These are phyloP conservation scores for Yponomeuta cagnagella DNA, from an alignment of 2,888 invertebrate genomes.

Conservation along the genomic window DNA sequence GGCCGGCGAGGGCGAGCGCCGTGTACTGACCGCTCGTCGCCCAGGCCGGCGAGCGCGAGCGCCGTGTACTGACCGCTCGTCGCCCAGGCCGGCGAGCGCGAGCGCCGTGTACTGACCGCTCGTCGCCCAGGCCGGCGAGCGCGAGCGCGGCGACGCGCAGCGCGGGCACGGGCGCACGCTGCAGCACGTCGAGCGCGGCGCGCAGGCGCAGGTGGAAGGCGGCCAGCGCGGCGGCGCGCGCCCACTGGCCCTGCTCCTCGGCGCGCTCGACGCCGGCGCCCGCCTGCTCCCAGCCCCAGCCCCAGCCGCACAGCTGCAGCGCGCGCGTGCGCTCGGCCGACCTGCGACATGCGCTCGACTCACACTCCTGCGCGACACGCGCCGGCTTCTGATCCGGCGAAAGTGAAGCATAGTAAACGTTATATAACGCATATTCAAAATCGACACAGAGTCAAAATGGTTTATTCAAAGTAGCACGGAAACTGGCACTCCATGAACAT, in stretches of 20 bases:
- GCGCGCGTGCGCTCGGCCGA: constrained; percentile 87
- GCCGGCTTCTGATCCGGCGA: constrained; percentile 11
- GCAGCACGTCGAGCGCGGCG: constrained; percentile 89
- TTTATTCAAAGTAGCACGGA: no score
- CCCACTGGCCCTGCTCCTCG: constrained; percentile 82
- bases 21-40: no score
- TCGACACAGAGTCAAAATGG: no score
- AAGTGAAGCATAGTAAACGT: no score
- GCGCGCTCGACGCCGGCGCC: constrained; percentile 73
- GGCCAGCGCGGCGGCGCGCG: constrained; percentile 91
- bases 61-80: constrained; percentile 70
- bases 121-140: constrained; percentile 82
- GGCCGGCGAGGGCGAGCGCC: no score
- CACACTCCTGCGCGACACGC: neutral
- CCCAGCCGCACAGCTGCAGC: constrained; percentile 93
- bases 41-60: no score
- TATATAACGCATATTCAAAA: no score
- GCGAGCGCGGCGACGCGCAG: constrained; percentile 74
- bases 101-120: constrained; percentile 56
- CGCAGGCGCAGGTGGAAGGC: constrained; percentile 92
- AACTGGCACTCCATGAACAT: no score
- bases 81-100: constrained; percentile 82
- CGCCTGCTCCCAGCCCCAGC: constrained; percentile 82
- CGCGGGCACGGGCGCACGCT: constrained; percentile 77
- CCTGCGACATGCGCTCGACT: constrained; percentile 42